Evolutionary conservation across 2,888 invertebrate species (phyloP).

Genomic region (Loripinus fragilis): DNA sequence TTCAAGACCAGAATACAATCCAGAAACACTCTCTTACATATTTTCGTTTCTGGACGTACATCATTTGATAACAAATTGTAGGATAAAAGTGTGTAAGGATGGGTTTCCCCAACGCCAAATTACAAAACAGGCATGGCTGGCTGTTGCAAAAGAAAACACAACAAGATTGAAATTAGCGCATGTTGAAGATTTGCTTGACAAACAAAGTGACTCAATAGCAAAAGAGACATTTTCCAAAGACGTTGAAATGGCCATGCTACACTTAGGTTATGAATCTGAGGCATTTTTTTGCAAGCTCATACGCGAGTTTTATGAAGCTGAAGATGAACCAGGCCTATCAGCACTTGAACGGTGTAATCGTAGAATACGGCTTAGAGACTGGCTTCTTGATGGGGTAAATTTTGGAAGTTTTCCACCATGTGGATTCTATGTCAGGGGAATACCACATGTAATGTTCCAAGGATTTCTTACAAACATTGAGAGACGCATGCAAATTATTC

Average conservation of each 20-base stretch:
- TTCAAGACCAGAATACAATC: no score
- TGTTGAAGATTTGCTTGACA: conserved; percentile 46
- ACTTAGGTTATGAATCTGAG: conserved; percentile 6
- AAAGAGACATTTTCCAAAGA: conserved; percentile 12
- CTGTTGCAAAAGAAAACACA: conserved; percentile 30
- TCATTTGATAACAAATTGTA: no score
- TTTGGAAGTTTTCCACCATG: conserved; percentile 29
- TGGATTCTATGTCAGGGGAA: conserved; percentile 31
- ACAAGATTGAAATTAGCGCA: conserved; percentile 35
- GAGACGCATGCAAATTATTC: conserved; percentile 32
- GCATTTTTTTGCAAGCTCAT: conserved; percentile 15
- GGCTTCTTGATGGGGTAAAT: conserved; percentile 14
- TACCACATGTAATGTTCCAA: conserved; percentile 38
- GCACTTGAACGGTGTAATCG: conserved; percentile 22
- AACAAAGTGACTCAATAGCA: conserved; percentile 43
- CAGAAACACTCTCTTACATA: no score
- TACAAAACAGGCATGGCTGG: conserved; percentile 31
- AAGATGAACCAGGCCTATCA: conserved; percentile 35
- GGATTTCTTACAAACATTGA: conserved; percentile 32
- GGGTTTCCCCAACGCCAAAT: conserved; percentile 34
- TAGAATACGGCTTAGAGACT: conserved; percentile 26
- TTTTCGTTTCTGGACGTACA: no score
- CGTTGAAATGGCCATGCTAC: conserved; percentile 31
- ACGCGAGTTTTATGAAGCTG: conserved; percentile 37
- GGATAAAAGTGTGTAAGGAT: conserved; percentile 38